Base-by-base conservation (phyloP, 1,140 invertebrate species). In the Ephestia elutella region DNA sequence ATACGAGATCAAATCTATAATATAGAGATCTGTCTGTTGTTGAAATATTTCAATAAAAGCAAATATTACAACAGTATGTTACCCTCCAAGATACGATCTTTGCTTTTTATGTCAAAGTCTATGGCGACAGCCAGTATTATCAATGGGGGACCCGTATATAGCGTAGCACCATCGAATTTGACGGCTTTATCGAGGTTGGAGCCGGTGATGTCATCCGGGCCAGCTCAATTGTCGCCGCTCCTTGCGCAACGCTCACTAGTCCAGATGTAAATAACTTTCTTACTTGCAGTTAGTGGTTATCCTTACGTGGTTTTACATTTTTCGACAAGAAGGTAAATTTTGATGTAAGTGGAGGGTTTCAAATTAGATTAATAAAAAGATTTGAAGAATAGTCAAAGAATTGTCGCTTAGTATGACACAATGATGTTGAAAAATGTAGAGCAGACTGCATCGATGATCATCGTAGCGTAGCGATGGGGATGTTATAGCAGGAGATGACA, bases 151-250 rank as follows among this genome's bases (percentile, higher is more conserved):
- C 49, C 20, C 49, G 4, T 50, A 50, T 50, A 50, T 17, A 50
- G 19, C 17, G 21, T n/a, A 53, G 17, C 50, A 53, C 21, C 20
- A 53, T 25, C 13, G 20, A 53, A n/a, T 53, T 53, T 53, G 50
- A 25, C 15, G 49, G 4, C 5, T 28, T 25, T 10, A 53, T 53
- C 19, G 18, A 53, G 20, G 20, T 53, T 25, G 50, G 50, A 53
- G 8, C 11, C 63, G 53, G 50, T 81, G 80, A 84, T 76, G 76
- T 84, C 81, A 84, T 82, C 69, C 72, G 68, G 75, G 78, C 57
- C 77, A 55, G 51, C 60, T 62, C 73, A 80, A 80, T 81, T 81
- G 78, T 71, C 77, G 67, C 66, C 13, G 28, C 20, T 53, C 20
- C 50, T 53, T 53, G 21, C 50, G 50, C 50, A 53, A 53, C 20